Base-by-base conservation (phyloP, 2,113 vertebrate genomes). In the Menura novaehollandiae region DNA sequence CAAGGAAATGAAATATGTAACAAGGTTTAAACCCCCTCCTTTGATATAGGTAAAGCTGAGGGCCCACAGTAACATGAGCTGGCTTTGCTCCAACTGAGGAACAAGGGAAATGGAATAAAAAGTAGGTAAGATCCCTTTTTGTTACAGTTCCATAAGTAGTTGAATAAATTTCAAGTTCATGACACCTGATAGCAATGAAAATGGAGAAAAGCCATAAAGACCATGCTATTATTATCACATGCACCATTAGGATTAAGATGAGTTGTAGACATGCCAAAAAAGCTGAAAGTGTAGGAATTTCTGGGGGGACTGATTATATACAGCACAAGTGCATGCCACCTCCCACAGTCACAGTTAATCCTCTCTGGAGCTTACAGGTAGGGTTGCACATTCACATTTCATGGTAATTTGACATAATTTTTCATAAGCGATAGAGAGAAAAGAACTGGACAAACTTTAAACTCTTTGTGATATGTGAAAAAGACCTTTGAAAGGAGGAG, bases 111-210 rank as follows among this genome's bases (percentile, higher is more conserved):
- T 20, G 18, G n/a, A 94, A 85, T 55, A 43, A 64, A 56, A 85
- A 83, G 63, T 49, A 76, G 76, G 43, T 21, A 93, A 84, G 69
- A n/a, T n/a, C 15, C 37, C 15, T 76, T 91, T 90, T 85, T 78
- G 59, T 51, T 87, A 46, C 22, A 67, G n/a, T 85, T 89, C 47
- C 28, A 24, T 5, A 69, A 86, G 72, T 24, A 76, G 63, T 41
- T 72, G 79, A 69, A 91, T 83, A 91, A 86, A 91, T 92, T 83
- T 96, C 79, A 85, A 67, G 89, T 86, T 91, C 30, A 2, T 52
- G 90, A 67, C 62, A 95, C 62, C 13, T 32, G 39, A 47, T 58
- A 77, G 69, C 79, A 91, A 71, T 51, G 63, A 83, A 94, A 94
- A 88, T 69, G 8, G 62, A 81, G 56, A 93, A 93, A 88, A 92